Percentiles rank a stretch among this genome's conserved stretches.
Conservation (phyloP, 2,113 vertebrate genomes). For the Oreochromis spilurus region DNA sequence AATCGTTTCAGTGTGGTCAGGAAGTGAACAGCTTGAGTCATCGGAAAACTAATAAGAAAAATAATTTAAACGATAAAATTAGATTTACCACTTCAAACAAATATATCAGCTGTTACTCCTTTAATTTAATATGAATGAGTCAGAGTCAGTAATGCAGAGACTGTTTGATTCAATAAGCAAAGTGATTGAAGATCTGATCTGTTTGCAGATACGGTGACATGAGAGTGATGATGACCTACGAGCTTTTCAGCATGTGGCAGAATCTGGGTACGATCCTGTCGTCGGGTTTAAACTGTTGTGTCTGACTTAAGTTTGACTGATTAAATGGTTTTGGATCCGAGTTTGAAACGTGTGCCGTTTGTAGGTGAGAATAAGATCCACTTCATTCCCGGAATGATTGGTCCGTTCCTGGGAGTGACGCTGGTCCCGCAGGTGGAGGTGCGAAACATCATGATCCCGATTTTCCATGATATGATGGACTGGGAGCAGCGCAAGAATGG, state of each 20-base stretch:
- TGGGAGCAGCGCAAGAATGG: slow-evolving; percentile 98
- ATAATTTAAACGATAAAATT: neutral
- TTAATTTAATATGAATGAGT: neutral
- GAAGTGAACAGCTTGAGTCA: neutral
- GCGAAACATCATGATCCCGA: slow-evolving; percentile 97
- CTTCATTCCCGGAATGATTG: slow-evolving; percentile 98
- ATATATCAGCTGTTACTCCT: neutral
- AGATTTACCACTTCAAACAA: fast-evolving
- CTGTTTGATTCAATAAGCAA: fast-evolving
- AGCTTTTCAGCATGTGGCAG: slow-evolving; percentile 71
- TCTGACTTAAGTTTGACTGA: fast-evolving
- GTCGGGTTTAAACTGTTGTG: fast-evolving
- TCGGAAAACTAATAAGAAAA: neutral
- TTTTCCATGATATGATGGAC: slow-evolving; percentile 99
- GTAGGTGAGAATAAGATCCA: slow-evolving; percentile 97
- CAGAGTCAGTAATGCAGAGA: neutral
- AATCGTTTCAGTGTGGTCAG: fast-evolving
- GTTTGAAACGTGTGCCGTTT: neutral
- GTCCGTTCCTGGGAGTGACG: slow-evolving; percentile 94
- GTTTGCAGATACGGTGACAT: slow-evolving; percentile 63
- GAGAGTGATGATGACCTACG: slow-evolving; percentile 69
- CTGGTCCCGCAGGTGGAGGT: slow-evolving; percentile 95
- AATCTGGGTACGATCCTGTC: slow-evolving; percentile 51
- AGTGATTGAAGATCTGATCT: neutral
- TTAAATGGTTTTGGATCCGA: fast-evolving